Conservation (phyloP, 2,888 invertebrate species). For the Terebella lapidaria region DNA sequence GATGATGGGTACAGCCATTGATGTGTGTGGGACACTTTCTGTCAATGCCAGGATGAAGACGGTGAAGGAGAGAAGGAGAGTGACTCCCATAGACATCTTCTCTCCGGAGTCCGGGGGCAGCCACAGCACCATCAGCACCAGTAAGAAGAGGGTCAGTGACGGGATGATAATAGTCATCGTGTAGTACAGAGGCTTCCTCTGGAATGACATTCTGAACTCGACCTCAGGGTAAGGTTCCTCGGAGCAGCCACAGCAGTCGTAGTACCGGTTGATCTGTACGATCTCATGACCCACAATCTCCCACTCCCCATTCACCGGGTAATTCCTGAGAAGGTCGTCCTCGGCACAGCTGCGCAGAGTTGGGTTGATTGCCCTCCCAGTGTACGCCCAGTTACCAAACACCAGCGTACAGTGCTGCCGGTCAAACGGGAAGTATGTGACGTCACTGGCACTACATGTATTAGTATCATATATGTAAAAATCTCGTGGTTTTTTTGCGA, state of each 20-base stretch:
- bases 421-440: too few species aligned
- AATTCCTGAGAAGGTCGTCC: background rate
- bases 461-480: too few species aligned
- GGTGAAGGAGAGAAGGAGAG: background rate
- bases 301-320: background rate
- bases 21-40: background rate
- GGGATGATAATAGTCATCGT: background rate
- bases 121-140: background rate
- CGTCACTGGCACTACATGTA: too few species aligned
- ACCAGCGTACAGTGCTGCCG: background rate
- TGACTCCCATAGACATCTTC: background rate
- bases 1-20: background rate
- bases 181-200: conserved; percentile 2
- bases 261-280: background rate
- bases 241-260: background rate
- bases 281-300: background rate
- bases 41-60: background rate
- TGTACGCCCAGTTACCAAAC: conserved; percentile 1
- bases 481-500: too few species aligned
- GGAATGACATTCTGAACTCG: background rate
- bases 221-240: background rate
- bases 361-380: background rate
- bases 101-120: background rate
- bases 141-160: background rate
- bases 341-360: background rate